phyloP scores from a whole-genome alignment of 2,888 invertebrate species.

The Teleiodes luculella region DNA sequence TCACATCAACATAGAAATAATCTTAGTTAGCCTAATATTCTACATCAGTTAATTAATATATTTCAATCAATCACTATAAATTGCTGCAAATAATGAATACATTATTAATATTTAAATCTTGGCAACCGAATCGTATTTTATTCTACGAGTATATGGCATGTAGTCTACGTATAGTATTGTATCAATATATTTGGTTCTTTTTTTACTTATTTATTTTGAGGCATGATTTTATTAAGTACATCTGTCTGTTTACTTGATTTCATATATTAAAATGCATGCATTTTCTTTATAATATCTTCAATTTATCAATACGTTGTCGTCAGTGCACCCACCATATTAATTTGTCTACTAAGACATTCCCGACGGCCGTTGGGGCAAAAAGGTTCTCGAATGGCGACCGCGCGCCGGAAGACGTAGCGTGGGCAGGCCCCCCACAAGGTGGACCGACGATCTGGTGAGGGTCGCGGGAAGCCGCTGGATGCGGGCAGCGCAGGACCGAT shows the following conservation, averaged over 20 bases:
- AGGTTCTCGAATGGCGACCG: too few species aligned
- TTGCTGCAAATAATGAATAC: conserved; percentile 57
- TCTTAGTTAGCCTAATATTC: too few species aligned
- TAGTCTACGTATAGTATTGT: not conserved
- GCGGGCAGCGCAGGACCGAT: too few species aligned
- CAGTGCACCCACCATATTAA: not conserved
- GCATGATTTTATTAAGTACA: not conserved
- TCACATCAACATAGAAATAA: too few species aligned
- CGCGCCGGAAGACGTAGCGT: too few species aligned
- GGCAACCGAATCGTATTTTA: conserved; percentile 1
- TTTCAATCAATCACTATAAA: conserved; percentile 7
- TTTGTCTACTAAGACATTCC: not conserved
- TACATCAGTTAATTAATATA: too few species aligned
- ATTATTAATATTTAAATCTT: conserved; percentile 44
- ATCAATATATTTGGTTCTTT: not conserved
- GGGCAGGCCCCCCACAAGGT: too few species aligned
- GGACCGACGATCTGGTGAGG: too few species aligned
- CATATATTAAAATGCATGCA: not conserved
- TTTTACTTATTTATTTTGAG: not conserved
- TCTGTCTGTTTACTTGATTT: not conserved
- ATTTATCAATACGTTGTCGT: not conserved
- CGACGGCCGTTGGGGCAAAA: too few species aligned
- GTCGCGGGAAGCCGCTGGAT: too few species aligned
- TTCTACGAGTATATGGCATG: conserved; percentile 4
- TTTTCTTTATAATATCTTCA: not conserved